Evolutionary conservation across 30 jellyfish, hydroid and myxozoan genomes (phyloP).

Genomic region (Clytia hemisphaerica): DNA sequence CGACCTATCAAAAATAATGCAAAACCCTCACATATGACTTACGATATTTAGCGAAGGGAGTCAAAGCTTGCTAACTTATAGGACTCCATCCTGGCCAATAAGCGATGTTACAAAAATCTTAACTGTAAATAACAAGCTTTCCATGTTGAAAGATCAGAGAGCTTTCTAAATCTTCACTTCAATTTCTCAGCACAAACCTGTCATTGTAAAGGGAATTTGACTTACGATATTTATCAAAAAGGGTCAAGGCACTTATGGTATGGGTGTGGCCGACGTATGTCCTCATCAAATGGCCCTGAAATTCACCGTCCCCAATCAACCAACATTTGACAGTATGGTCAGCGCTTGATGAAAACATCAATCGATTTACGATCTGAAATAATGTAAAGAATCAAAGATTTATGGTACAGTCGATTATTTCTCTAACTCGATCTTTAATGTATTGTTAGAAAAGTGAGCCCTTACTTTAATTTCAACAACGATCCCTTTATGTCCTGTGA

Average conservation of each 20-base stretch:
- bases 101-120: no score
- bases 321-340: constrained; percentile 95
- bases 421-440: neutral
- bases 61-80: no score
- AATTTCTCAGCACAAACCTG: no score
- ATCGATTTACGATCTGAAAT: constrained; percentile 76
- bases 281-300: no score
- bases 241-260: constrained; percentile 57
- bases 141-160: neutral
- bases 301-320: constrained; percentile 89
- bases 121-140: no score
- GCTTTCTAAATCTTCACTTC: no score
- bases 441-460: neutral
- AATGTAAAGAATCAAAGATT: neutral
- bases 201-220: no score
- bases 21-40: no score
- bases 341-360: constrained; percentile 80
- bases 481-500: constrained; percentile 76
- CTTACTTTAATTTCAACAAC: constrained; percentile 73
- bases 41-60: no score
- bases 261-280: constrained; percentile 80
- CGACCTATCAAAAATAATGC: no score
- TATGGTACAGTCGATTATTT: no score
- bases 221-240: constrained; percentile 68
- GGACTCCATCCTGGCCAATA: no score